phyloP scores from a whole-genome alignment of 92 coral and sea anemone genomes.

The Zoanthus sansibaricus region DNA sequence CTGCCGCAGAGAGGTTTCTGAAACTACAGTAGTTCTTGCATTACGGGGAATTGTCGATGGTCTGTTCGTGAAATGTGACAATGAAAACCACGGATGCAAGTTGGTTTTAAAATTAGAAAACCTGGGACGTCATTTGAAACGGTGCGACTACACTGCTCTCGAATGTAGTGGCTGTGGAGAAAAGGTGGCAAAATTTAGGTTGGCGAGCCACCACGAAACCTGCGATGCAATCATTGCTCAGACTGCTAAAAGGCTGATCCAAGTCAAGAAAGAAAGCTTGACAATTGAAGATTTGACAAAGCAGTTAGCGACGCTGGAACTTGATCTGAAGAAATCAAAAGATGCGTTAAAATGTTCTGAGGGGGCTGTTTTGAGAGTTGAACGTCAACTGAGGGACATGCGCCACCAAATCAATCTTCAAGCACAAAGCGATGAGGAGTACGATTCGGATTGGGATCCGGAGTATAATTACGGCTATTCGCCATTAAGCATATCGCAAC shows the following conservation, averaged over 20 bases:
- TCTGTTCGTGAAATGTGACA: conserved; percentile 80
- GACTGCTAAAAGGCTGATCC: conserved; percentile 54
- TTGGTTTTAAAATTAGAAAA: conserved; percentile 80
- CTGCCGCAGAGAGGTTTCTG: conserved; percentile 78
- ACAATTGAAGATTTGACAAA: conserved; percentile 69
- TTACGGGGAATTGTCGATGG: conserved; percentile 86
- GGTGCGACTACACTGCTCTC: conserved; percentile 71
- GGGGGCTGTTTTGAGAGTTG: conserved; percentile 78
- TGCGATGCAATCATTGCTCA: conserved; percentile 63
- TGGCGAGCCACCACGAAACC: conserved; percentile 74
- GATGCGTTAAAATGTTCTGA: conserved; percentile 81
- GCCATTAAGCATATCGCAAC: conserved; percentile 84
- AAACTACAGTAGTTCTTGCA: conserved; percentile 79
- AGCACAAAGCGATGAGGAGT: conserved; percentile 68
- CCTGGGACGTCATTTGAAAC: conserved; percentile 70
- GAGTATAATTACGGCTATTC: conserved; percentile 96
- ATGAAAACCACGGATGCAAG: conserved; percentile 83
- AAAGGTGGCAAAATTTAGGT: conserved; percentile 59
- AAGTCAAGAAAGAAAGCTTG: conserved; percentile 24
- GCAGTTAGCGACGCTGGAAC: conserved; percentile 75
- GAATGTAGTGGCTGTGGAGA: conserved; percentile 81
- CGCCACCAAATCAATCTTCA: conserved; percentile 61
- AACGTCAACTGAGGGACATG: conserved; percentile 79
- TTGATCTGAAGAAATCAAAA: conserved; percentile 79
- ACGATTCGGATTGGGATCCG: conserved; percentile 90